phyloP scores from a whole-genome alignment of 2,888 invertebrate species.

The Cheilosia impressa region DNA sequence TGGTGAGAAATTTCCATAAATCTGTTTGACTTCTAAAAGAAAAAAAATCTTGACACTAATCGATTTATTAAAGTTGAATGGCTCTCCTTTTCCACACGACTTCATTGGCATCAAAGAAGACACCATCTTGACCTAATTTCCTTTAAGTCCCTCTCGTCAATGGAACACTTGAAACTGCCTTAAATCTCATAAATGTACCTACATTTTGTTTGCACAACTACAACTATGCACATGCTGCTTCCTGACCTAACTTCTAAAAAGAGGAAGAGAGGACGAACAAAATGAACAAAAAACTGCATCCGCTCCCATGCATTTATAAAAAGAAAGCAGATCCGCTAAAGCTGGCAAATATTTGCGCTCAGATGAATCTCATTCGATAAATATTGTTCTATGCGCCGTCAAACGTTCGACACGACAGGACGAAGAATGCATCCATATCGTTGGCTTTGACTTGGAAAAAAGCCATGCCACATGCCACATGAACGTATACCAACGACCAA shows the following conservation, averaged over 20 bases:
- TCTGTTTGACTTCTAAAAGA: background rate
- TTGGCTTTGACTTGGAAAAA: conserved; percentile 37
- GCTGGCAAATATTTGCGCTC: conserved; percentile 69
- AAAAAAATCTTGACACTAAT: background rate
- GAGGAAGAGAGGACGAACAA: background rate
- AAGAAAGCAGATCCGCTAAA: conserved; percentile 66
- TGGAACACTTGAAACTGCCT: conserved; percentile 27
- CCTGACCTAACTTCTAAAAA: background rate
- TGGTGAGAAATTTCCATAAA: background rate
- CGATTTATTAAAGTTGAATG: conserved; percentile 15
- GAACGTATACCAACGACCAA: background rate
- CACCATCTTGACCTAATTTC: conserved; percentile 63
- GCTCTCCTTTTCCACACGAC: background rate
- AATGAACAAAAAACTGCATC: conserved; percentile 38
- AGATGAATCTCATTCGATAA: conserved; percentile 71
- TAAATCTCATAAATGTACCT: conserved; percentile 55
- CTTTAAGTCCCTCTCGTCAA: conserved; percentile 23
- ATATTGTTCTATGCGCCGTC: conserved; percentile 69
- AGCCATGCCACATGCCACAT: background rate
- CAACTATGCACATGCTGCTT: background rate
- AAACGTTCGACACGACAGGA: conserved; percentile 68
- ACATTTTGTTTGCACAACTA: conserved; percentile 40
- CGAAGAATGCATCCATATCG: conserved; percentile 52
- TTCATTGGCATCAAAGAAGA: conserved; percentile 62
- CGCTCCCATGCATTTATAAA: conserved; percentile 41